Evolutionary conservation across 23 tunicate genomes (phyloP), one percentile per base, ranked within the genome.

Genomic region (Ascidia mentula): DNA sequence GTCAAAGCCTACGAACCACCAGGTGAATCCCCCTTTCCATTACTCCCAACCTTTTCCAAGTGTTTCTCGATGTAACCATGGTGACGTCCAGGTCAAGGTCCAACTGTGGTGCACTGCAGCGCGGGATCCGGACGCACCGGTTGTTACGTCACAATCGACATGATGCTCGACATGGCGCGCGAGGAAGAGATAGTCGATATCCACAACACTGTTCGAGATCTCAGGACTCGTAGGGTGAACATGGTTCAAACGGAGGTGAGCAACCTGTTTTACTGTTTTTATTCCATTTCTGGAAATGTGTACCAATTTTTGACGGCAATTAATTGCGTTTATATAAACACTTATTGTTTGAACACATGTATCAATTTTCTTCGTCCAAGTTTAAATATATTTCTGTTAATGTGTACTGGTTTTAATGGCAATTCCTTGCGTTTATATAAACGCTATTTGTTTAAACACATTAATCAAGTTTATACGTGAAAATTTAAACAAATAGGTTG

Each of bases 41-140:
- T 42, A 9, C 12, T 42, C 53, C 15, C 15, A 42, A 12, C 53
- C 12, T 42, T 12, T 15, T 42, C 53, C 12, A 42, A 9, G 53
- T 42, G 15, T 15, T n/a, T n/a, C n/a, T n/a, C n/a, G n/a, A n/a
- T n/a, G n/a, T n/a, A n/a, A n/a, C n/a, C n/a, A n/a, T n/a, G n/a
- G n/a, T n/a, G n/a, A n/a, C n/a, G n/a, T 9, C 24, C 74, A 86
- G 90, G 90, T 34, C 84, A 93, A 72, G 93, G 95, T 32, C 89
- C 99, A 0, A 90, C 89, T 1, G 31, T 90, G 59, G 96, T 95
- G 53, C 99, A 95, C 84, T 95, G 99, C 73, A 89, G 96, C 80
- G 99, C 99, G 18, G 99, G 99, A 15, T 79, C 92, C 2, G 99
- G 99, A 0, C 86, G 99, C 18, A 89, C 96, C 7, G 99, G 99